These are phyloP conservation scores for Bombus fervidus DNA, from an alignment of 1,140 invertebrate species.

Conservation along the genomic window DNA sequence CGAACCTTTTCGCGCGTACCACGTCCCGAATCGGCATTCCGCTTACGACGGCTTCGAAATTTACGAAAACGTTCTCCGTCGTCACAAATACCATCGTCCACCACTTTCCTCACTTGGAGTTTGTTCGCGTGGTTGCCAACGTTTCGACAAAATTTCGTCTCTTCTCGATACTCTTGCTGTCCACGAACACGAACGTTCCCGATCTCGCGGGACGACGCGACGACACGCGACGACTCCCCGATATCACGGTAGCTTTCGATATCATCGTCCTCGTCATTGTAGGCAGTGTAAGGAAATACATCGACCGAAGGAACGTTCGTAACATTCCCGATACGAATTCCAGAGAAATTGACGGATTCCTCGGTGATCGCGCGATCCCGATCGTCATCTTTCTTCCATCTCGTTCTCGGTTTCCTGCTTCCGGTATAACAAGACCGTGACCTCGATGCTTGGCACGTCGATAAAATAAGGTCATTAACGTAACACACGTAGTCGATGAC, in stretches of 20 bases:
- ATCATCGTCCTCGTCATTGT: slow-evolving; percentile 60
- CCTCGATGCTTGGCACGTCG: slow-evolving; percentile 59
- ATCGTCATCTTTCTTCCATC: slow-evolving; percentile 27
- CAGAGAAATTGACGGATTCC: not conserved
- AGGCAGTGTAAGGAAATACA: slow-evolving; percentile 72
- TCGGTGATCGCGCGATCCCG: slow-evolving; percentile 18
- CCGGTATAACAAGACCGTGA: slow-evolving; percentile 53
- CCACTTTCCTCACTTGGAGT: not conserved
- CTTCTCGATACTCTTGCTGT: not conserved
- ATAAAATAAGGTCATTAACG: not conserved
- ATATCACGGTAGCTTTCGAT: not conserved
- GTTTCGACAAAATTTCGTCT: not conserved
- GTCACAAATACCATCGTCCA: not conserved
- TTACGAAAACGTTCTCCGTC: slow-evolving; percentile 1
- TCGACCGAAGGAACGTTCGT: slow-evolving; percentile 49
- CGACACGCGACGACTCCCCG: not conserved
- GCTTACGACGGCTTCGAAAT: not conserved
- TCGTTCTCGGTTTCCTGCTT: slow-evolving; percentile 35
- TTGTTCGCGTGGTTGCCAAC: not conserved
- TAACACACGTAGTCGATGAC: not conserved
- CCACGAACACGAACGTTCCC: not conserved
- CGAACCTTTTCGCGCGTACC: not conserved
- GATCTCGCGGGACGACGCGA: not conserved
- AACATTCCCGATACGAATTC: slow-evolving; percentile 19
- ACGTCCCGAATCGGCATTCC: not conserved